Conservation (phyloP, 2,888 invertebrate genomes). For the Pediacus dermestoides region DNA sequence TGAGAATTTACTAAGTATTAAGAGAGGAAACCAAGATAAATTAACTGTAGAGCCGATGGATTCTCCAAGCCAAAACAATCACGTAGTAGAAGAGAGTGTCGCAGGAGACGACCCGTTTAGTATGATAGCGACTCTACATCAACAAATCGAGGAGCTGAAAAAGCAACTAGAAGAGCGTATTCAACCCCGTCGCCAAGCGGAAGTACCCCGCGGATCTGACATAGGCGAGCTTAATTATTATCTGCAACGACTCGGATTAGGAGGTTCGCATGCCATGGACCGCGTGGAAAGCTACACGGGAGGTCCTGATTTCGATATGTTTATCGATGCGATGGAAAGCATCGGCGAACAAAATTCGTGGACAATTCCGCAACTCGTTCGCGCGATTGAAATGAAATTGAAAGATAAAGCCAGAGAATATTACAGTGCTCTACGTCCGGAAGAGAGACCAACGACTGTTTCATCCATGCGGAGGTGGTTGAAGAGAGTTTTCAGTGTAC, state of each 20-base stretch:
- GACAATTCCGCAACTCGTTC: constrained; percentile 4
- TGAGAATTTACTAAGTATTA: too few species aligned
- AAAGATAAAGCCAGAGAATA: constrained; percentile 12
- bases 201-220: too few species aligned
- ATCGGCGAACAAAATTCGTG: constrained; percentile 4
- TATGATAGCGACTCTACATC: too few species aligned
- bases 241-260: background rate
- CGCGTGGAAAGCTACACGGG: constrained; percentile 12
- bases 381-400: constrained; percentile 9
- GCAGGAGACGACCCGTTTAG: too few species aligned
- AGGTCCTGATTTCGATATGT: constrained; percentile 15
- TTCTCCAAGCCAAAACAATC: too few species aligned
- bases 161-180: too few species aligned
- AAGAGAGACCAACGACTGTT: constrained; percentile 12
- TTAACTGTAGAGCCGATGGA: too few species aligned
- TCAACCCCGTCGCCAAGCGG: too few species aligned
- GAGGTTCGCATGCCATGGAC: background rate
- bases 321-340: constrained; percentile 10
- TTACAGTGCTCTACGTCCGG: constrained; percentile 7
- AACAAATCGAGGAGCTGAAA: too few species aligned
- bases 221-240: constrained; percentile 11
- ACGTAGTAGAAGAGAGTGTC: too few species aligned
- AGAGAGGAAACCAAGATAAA: too few species aligned
- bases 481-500: constrained; percentile 11
- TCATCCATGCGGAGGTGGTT: constrained; percentile 11